Percentiles rank a stretch among this genome's conserved stretches.
Conservation (phyloP, 2,797 vertebrate species). For the Geotrypetes seraphini region DNA sequence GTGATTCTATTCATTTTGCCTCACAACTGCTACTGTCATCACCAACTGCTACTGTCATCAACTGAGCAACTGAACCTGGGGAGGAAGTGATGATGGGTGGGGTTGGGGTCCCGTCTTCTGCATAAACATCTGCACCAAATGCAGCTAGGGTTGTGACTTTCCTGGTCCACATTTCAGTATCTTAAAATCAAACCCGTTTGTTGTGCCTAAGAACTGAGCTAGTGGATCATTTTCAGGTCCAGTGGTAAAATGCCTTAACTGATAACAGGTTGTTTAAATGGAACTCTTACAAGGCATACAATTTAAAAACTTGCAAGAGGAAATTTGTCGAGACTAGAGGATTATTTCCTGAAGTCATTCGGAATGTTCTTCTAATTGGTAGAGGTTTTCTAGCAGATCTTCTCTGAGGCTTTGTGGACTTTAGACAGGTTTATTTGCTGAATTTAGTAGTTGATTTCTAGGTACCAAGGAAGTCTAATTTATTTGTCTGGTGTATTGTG, state of each 20-base stretch:
- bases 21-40: no score
- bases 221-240: accelerated
- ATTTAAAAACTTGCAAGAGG: conserved; percentile 35
- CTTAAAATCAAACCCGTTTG: no score
- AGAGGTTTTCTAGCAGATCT: conserved; percentile 30
- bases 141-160: no score
- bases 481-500: conserved; percentile 2
- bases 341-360: conserved; percentile 30
- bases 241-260: conserved; percentile 3
- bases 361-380: conserved; percentile 36
- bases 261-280: conserved; percentile 4
- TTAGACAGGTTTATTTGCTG: conserved; percentile 7
- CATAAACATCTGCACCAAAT: no score
- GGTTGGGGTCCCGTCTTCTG: no score
- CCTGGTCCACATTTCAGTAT: no score
- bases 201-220: no score
- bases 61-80: no score
- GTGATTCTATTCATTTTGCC: no score
- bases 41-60: no score
- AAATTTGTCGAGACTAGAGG: conserved; percentile 21
- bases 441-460: conserved; percentile 3
- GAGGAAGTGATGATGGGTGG: no score
- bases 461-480: no score
- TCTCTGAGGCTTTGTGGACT: conserved; percentile 26
- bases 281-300: conserved; percentile 4